Base-by-base conservation (phyloP, 2,797 vertebrate genomes). In the Toxotes lorentzi region DNA sequence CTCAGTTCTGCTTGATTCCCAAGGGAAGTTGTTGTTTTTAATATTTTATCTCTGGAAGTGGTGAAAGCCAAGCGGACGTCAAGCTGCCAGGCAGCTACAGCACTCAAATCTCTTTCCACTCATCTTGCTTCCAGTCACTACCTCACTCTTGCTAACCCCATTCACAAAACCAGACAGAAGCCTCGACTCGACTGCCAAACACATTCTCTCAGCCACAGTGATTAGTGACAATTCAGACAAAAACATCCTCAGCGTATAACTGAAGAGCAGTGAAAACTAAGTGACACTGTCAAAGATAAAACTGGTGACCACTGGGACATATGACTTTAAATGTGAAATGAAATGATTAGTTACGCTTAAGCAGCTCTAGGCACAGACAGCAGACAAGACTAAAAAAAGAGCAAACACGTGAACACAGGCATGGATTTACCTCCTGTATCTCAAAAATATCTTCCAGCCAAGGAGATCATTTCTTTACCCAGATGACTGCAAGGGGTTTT, bases 181-280 rank as follows among this genome's bases (percentile, higher is more conserved):
- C 60, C 64, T 68, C 16, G 3, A 34, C 77, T 70, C 23, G 72
- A 71, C 79, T 86, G 65, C 74, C 73, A 81, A 81, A 70, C 38
- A 24, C 72, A 7, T 62, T 71, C 74, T 79, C 64, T 59, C 69
- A 51, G 81, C 77, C 61, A 4, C 1, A 0, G 51, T 71, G 76
- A 91, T 90, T 82, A 79, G 76, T 74, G 80, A 79, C 82, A 73
- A 63, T 65, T 85, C 69, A 83, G 60, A 89, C 77, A 76, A 73
- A 88, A 88, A 85, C 83, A 85, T 77, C 82, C 76, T 58, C 63
- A 1, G 65, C 79, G 47, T 64, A 65, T 84, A 91, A 91, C 85
- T 83, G 79, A 72, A 73, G 75, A 66, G 66, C 60, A 16, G 70
- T 11, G 38, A 76, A 78, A 57, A 83, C 54, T 65, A 79, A 85